These are phyloP conservation scores for Boulengeromyrus knoepffleri DNA, from an alignment of 2,113 vertebrate genomes.

Conservation along the genomic window DNA sequence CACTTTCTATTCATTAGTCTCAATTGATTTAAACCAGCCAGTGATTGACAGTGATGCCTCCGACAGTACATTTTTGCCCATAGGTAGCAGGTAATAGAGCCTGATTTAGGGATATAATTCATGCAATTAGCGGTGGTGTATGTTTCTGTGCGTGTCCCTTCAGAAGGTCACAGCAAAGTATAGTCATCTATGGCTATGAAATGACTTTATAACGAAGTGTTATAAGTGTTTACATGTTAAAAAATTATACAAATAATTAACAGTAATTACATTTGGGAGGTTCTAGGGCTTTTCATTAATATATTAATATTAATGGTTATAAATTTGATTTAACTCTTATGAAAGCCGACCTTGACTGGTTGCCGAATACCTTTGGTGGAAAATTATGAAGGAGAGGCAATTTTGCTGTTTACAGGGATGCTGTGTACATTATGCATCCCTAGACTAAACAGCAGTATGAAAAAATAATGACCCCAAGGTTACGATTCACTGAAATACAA, in stretches of 20 bases:
- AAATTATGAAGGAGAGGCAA: constrained; percentile 2
- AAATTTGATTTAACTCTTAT: neutral
- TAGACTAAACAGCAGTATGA: neutral
- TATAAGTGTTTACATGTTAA: constrained; percentile 1
- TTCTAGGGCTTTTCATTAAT: constrained; percentile 10
- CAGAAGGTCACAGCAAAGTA: neutral
- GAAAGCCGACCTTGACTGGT: neutral
- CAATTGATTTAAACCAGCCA: neutral
- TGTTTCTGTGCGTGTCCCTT: neutral
- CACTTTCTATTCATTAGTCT: neutral
- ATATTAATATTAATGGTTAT: neutral
- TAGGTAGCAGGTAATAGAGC: neutral
- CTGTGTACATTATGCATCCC: neutral
- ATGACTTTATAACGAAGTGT: neutral
- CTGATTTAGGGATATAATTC: neutral
- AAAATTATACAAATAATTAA: neutral
- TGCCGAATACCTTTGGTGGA: neutral
- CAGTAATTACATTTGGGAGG: constrained; percentile 1
- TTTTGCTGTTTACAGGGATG: neutral
- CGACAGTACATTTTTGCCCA: neutral
- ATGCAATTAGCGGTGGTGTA: neutral
- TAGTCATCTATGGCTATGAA: neutral
- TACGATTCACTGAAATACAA: neutral
- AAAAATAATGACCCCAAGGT: neutral
- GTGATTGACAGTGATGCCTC: neutral